Conservation (phyloP, 1,140 invertebrate genomes). For the Polypedilum pembai region DNA sequence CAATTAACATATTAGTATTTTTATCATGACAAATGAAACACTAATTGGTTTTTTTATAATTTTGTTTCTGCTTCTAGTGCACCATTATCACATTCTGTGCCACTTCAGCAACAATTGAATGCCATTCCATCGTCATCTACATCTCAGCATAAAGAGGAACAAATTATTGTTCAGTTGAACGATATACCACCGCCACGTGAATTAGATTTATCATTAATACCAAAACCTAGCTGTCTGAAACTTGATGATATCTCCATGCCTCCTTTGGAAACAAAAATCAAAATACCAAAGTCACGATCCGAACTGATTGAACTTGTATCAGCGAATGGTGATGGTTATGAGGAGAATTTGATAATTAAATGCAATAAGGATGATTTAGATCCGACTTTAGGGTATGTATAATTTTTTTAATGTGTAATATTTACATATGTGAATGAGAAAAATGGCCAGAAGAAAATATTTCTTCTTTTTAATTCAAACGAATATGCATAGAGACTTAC, state of each 20-base stretch:
- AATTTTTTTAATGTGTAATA: background rate
- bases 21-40: background rate
- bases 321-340: conserved; percentile 44
- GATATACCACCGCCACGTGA: conserved; percentile 41
- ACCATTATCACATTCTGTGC: conserved; percentile 1
- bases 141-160: background rate
- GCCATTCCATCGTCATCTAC: background rate
- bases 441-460: conserved; percentile 32
- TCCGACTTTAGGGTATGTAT: conserved; percentile 41
- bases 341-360: conserved; percentile 41
- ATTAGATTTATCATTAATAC: conserved; percentile 41
- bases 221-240: conserved; percentile 36
- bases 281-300: conserved; percentile 41
- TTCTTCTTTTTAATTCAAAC: conserved; percentile 25
- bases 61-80: background rate
- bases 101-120: conserved; percentile 21
- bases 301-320: conserved; percentile 43
- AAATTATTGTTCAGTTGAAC: conserved; percentile 36
- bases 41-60: background rate
- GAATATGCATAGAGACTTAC: no score
- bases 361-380: conserved; percentile 42
- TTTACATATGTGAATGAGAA: background rate
- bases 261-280: background rate
- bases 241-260: conserved; percentile 36
- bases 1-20: background rate